Evolutionary conservation across 2,113 vertebrate genomes (phyloP), one percentile per base, ranked within the genome.

Genomic region (Arothron firmamentum): DNA sequence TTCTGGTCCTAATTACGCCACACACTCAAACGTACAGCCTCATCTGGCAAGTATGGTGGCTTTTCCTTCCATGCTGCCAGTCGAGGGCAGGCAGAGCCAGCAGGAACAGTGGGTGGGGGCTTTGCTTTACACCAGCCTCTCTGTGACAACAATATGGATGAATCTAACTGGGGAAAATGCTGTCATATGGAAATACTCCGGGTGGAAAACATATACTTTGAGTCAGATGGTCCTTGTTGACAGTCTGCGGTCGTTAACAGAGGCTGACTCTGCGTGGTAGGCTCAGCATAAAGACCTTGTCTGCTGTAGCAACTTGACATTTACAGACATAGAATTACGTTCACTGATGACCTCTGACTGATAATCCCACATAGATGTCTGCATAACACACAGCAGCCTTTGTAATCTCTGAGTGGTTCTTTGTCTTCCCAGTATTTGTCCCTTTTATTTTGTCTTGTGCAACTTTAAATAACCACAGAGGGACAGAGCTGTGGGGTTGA

Each of bases 11-110:
- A 38, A 38, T 11, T 38, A 11, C 11, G 34, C 34, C 34, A 38
- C 34, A 38, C 34, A 38, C 34, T 38, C 34, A 38, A 38, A 47
- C 51, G 8, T 17, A 60, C 59, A 66, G 20, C 61, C 48, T 54
- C 23, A 61, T 56, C 1, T 71, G 60, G 61, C 63, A 49, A 34
- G 28, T 15, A 7, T 2, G 60, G 57, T 14, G 49, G 63, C 69
- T 59, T 82, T 78, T 78, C 76, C 76, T 73, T 70, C 65, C 31
- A 3, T 16, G 45, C 46, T 65, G 76, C 72, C 73, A 79, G 72
- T 55, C 13, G 13, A 25, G 34, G 59, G 15, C 3, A 21, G 73
- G 58, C 56, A n/a, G 13, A 56, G 42, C 34, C 34, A 38, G 34
- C 34, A 38, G 25, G 42, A 54, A 63, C 54, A 45, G 60, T 46